Conservation (phyloP, 2,113 vertebrate genomes). For the Equus przewalskii region DNA sequence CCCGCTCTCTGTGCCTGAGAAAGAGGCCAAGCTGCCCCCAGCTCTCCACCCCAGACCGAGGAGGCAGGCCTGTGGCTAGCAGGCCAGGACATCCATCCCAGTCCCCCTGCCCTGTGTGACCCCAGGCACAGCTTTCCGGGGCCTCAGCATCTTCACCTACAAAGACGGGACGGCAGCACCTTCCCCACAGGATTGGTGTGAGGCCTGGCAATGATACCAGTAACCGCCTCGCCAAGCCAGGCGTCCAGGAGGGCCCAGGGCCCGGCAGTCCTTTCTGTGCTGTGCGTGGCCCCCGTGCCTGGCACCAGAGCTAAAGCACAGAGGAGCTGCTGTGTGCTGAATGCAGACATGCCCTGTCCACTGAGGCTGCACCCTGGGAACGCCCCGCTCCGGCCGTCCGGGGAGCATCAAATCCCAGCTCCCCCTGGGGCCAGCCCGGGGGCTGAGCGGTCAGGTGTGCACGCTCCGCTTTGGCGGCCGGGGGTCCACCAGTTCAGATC, state of each 20-base stretch:
- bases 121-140: not conserved
- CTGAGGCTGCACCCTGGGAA: no score
- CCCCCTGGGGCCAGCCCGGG: no score
- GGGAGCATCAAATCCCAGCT: no score
- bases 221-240: not conserved
- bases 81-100: not conserved
- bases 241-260: not conserved
- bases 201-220: not conserved
- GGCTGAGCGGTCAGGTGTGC: no score
- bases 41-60: not conserved
- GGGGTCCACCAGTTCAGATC: no score
- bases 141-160: not conserved
- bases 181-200: not conserved
- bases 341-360: not conserved
- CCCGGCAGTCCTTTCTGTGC: not conserved
- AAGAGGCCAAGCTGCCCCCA: not conserved
- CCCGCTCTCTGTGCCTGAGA: not conserved
- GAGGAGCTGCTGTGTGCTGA: not conserved
- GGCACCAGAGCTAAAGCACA: not conserved
- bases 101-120: rapidly evolving
- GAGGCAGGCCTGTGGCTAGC: not conserved
- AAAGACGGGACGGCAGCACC: no score
- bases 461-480: no score
- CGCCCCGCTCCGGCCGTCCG: no score
- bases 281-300: not conserved